Conservation (phyloP, 2,888 invertebrate species). For the Tenodera sinensis region DNA sequence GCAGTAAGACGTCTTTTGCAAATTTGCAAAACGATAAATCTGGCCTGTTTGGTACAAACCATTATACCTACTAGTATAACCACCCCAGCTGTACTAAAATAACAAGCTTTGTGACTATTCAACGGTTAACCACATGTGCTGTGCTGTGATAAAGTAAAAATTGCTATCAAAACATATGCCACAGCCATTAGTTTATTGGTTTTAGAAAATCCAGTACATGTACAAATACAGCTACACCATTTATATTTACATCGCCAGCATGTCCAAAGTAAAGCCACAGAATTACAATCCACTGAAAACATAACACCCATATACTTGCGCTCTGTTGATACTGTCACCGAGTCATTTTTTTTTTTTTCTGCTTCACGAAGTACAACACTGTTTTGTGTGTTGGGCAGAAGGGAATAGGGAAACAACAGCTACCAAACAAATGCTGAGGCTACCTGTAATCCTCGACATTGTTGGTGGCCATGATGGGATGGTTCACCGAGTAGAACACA, state of each 20-base stretch:
- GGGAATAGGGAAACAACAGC: not conserved
- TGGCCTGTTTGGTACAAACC: too few species aligned
- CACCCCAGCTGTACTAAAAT: too few species aligned
- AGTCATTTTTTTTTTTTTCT: not conserved
- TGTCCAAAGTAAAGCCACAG: not conserved
- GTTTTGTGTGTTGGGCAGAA: not conserved
- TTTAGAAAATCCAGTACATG: too few species aligned
- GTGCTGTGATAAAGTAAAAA: too few species aligned
- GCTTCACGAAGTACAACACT: not conserved
- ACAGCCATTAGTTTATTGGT: too few species aligned
- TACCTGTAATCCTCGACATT: slow-evolving; percentile 44
- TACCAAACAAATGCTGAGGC: not conserved
- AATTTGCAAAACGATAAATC: too few species aligned
- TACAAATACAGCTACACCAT: not conserved
- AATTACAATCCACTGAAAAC: not conserved
- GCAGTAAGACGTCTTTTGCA: too few species aligned
- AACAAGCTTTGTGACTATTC: too few species aligned
- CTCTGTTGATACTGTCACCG: not conserved
- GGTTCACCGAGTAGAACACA: slow-evolving; percentile 46
- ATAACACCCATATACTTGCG: not conserved
- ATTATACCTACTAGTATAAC: too few species aligned
- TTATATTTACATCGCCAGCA: not conserved
- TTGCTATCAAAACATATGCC: too few species aligned
- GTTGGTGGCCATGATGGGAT: slow-evolving; percentile 42
- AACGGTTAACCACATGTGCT: too few species aligned